Conservation (phyloP, 2,113 vertebrate species). For the Manacus vitellinus region DNA sequence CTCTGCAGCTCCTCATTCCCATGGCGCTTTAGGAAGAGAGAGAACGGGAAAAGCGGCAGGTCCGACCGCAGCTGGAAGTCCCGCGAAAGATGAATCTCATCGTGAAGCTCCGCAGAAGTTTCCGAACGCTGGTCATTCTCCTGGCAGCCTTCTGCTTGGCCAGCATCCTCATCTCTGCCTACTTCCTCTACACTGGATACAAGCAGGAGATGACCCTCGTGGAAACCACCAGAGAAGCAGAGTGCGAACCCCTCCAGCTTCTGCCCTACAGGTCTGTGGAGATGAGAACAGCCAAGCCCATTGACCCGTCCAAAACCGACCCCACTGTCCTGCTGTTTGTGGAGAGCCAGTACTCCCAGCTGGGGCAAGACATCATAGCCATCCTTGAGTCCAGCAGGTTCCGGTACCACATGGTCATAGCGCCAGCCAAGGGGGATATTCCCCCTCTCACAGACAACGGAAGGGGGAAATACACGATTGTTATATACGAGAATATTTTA, state of each 20-base stretch:
- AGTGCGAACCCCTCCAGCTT: slow-evolving; percentile 82
- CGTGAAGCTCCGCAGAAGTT: slow-evolving; percentile 88
- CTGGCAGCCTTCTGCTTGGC: slow-evolving; percentile 90
- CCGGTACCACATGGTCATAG: slow-evolving; percentile 92
- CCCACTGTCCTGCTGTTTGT: slow-evolving; percentile 89
- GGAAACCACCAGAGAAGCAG: slow-evolving; percentile 79
- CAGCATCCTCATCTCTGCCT: slow-evolving; percentile 91
- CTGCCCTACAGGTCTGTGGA: slow-evolving; percentile 83
- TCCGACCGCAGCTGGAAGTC: slow-evolving; percentile 1
- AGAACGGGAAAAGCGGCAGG: neutral
- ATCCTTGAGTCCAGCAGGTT: slow-evolving; percentile 94
- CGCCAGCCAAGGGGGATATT: slow-evolving; percentile 92
- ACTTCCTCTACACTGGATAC: slow-evolving; percentile 90
- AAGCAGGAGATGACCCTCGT: slow-evolving; percentile 86
- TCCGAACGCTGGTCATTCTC: slow-evolving; percentile 88
- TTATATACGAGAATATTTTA: slow-evolving; percentile 94
- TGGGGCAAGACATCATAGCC: slow-evolving; percentile 94
- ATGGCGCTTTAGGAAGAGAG: slow-evolving; percentile 64
- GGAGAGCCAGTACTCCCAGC: slow-evolving; percentile 96
- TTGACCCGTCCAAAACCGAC: slow-evolving; percentile 86
- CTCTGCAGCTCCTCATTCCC: slow-evolving; percentile 11
- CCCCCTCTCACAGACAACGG: slow-evolving; percentile 90
- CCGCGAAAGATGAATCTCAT: slow-evolving; percentile 86
- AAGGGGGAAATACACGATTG: slow-evolving; percentile 86
- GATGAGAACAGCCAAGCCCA: slow-evolving; percentile 83